These are phyloP conservation scores for Drepana falcataria DNA, from an alignment of 2,888 invertebrate species.

Conservation along the genomic window DNA sequence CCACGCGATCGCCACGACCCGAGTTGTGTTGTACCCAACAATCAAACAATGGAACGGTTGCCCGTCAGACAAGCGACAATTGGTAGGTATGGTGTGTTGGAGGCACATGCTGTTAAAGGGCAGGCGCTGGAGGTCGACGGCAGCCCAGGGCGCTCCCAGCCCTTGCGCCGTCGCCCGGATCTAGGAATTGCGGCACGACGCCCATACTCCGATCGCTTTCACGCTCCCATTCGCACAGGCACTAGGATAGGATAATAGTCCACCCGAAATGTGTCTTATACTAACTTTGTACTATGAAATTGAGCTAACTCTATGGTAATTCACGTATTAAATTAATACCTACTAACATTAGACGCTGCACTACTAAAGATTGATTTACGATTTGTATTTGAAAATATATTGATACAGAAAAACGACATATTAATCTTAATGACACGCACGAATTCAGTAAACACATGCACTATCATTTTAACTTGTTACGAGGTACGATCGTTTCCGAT, in stretches of 20 bases:
- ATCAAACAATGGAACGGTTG: constrained; percentile 80
- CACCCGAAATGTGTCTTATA: constrained; percentile 57
- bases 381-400: constrained; percentile 46
- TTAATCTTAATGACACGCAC: constrained; percentile 53
- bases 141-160: constrained; percentile 22
- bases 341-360: constrained; percentile 46
- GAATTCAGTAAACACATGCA: constrained; percentile 60
- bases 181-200: constrained; percentile 16
- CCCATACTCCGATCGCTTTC: constrained; percentile 33
- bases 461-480: constrained; percentile 43
- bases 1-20: constrained; percentile 78
- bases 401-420: constrained; percentile 54
- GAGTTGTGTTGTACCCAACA: constrained; percentile 80
- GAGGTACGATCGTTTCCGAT: constrained; percentile 11
- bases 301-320: background rate
- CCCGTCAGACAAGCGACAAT: constrained; percentile 80
- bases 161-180: constrained; percentile 37
- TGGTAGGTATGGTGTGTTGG: constrained; percentile 73
- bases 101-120: constrained; percentile 75
- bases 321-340: constrained; percentile 2
- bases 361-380: constrained; percentile 34
- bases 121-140: constrained; percentile 46
- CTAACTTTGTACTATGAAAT: background rate
- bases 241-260: constrained; percentile 52
- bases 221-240: constrained; percentile 38